Evolutionary conservation across 92 coral and sea anemone species (phyloP).

Genomic region (Ricordea florida): DNA sequence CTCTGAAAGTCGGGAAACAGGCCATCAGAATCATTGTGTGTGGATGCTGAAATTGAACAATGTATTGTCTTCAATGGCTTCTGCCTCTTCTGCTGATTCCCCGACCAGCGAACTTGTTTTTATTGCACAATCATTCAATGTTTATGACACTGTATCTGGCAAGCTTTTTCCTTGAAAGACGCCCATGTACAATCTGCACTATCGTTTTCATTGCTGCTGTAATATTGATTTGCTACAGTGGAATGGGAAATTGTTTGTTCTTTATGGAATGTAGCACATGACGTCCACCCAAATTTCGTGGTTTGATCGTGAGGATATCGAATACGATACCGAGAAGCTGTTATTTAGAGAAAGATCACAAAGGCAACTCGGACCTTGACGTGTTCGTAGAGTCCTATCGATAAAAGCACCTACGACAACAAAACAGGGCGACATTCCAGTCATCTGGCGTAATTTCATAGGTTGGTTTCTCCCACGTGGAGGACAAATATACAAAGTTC

Average conservation of each 20-base stretch:
- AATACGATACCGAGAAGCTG: too few species aligned
- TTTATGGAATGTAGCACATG: slow-evolving; percentile 86
- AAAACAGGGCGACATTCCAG: too few species aligned
- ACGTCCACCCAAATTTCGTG: too few species aligned
- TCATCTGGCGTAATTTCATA: too few species aligned
- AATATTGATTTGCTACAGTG: slow-evolving; percentile 97
- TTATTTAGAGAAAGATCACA: too few species aligned
- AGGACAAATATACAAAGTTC: too few species aligned
- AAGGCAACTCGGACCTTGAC: too few species aligned
- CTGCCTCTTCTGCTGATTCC: slow-evolving; percentile 95
- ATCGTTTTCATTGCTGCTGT: slow-evolving; percentile 95
- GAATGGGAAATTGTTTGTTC: slow-evolving; percentile 98
- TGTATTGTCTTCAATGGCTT: slow-evolving; percentile 99
- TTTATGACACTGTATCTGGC: slow-evolving; percentile 99
- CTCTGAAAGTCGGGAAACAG: too few species aligned
- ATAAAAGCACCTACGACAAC: too few species aligned
- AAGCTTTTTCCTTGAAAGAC: slow-evolving; percentile 98
- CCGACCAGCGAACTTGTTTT: slow-evolving; percentile 91
- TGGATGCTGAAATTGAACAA: slow-evolving; percentile 28
- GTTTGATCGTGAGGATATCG: too few species aligned
- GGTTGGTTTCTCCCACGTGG: too few species aligned
- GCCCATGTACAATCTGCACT: slow-evolving; percentile 99
- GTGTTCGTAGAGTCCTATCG: too few species aligned
- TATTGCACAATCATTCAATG: slow-evolving; percentile 98
- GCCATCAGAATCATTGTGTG: not conserved